Evolutionary conservation across 1,140 invertebrate genomes (phyloP).

Genomic region (Oryctes rhinoceros): DNA sequence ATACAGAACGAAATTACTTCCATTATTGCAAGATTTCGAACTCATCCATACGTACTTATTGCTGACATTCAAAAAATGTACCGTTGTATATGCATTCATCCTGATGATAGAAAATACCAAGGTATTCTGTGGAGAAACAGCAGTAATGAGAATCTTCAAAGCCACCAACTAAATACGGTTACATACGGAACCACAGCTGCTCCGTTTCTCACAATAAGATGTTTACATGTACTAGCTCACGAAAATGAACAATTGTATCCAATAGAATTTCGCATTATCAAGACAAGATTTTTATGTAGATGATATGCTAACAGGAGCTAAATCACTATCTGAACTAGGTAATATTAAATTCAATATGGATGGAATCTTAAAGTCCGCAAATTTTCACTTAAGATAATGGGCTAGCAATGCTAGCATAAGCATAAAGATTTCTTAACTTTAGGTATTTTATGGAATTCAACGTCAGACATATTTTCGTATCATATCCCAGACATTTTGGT

Average conservation of each 20-base stretch:
- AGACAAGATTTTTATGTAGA: no score
- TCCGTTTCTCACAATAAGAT: no score
- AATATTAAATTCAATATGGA: neutral
- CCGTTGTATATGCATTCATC: constrained; percentile 57
- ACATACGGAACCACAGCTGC: no score
- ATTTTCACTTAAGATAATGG: neutral
- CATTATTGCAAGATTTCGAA: constrained; percentile 60
- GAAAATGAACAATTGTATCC: no score
- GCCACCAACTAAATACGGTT: no score
- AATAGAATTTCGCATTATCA: no score
- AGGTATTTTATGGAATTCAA: neutral
- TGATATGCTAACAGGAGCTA: no score
- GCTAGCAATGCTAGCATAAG: neutral
- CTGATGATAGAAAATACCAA: constrained; percentile 55
- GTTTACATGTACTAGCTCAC: no score
- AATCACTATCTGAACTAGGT: no score
- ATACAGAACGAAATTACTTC: constrained; percentile 48
- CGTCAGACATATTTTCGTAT: neutral
- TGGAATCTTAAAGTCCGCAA: neutral
- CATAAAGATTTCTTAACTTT: neutral
- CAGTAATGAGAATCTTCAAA: no score
- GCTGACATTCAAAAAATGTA: constrained; percentile 56
- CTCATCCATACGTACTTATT: constrained; percentile 55
- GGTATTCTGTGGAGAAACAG: constrained; percentile 40
- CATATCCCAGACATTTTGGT: neutral